A percentile compares a stretch with the other conserved stretches of the same genome.
Conservation (phyloP, 2,797 vertebrate genomes). For the Alfaro cultratus region DNA sequence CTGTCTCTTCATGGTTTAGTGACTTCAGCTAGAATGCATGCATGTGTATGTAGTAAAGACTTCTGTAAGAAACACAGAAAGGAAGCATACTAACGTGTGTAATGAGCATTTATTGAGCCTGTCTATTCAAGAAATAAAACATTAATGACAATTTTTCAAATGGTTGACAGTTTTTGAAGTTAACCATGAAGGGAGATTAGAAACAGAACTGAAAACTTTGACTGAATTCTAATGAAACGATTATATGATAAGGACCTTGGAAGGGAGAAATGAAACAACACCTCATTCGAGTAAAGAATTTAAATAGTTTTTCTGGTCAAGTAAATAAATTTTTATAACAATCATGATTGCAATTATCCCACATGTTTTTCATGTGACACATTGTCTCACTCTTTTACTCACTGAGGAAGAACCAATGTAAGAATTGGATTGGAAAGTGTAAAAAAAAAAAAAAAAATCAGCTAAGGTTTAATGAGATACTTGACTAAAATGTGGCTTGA, state of each 20-base stretch:
- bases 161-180: not conserved
- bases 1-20: conserved; percentile 68
- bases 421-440: not conserved
- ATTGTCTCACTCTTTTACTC: not conserved
- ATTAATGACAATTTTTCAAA: conserved; percentile 38
- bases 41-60: conserved; percentile 1
- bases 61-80: conserved; percentile 33
- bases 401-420: not conserved
- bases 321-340: not conserved
- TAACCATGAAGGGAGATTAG: not conserved
- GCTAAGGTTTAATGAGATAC: not conserved
- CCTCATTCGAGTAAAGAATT: not conserved
- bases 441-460: not conserved
- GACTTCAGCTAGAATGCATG: conserved; percentile 50
- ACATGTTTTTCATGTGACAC: not conserved
- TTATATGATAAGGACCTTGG: not conserved
- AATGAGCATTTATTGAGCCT: conserved; percentile 20
- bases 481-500: not conserved
- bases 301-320: not conserved
- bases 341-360: not conserved
- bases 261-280: not conserved
- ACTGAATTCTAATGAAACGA: not conserved
- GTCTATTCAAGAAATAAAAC: conserved; percentile 51
- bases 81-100: conserved; percentile 35
- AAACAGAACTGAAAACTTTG: not conserved